These are phyloP conservation scores for Agapornis canus DNA, from an alignment of 2,797 vertebrate genomes.

Conservation along the genomic window DNA sequence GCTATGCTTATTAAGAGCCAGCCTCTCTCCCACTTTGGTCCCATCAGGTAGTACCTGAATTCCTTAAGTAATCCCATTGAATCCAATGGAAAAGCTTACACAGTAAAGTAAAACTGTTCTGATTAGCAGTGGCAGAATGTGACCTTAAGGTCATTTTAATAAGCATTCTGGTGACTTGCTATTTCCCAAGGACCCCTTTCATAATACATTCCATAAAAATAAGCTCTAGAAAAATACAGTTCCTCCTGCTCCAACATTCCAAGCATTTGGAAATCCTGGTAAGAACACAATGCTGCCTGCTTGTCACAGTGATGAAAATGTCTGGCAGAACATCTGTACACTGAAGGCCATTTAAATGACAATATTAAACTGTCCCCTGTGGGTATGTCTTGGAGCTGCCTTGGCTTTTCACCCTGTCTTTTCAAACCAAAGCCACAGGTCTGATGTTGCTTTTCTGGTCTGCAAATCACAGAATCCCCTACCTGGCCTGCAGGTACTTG, in stretches of 20 bases:
- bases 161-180: constrained; percentile 19
- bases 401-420: neutral
- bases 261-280: neutral
- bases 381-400: neutral
- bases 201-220: constrained; percentile 51
- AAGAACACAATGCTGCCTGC: neutral
- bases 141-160: constrained; percentile 68
- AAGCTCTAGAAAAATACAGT: neutral
- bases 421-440: neutral
- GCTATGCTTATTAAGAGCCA: neutral
- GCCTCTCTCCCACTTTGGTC: neutral
- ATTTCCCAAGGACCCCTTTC: constrained; percentile 38
- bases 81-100: constrained; percentile 14
- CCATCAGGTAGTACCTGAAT: constrained; percentile 19
- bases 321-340: neutral
- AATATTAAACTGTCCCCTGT: neutral
- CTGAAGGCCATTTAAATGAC: neutral
- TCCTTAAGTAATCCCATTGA: constrained; percentile 42
- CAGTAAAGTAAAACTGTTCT: constrained; percentile 44
- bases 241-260: constrained; percentile 15
- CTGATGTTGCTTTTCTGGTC: neutral
- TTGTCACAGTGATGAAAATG: neutral
- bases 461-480: neutral
- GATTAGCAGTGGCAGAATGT: constrained; percentile 62
- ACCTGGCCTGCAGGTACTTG: neutral